Evolutionary conservation across 2,888 invertebrate species (phyloP).

Genomic region (Agrochola lychnidis): DNA sequence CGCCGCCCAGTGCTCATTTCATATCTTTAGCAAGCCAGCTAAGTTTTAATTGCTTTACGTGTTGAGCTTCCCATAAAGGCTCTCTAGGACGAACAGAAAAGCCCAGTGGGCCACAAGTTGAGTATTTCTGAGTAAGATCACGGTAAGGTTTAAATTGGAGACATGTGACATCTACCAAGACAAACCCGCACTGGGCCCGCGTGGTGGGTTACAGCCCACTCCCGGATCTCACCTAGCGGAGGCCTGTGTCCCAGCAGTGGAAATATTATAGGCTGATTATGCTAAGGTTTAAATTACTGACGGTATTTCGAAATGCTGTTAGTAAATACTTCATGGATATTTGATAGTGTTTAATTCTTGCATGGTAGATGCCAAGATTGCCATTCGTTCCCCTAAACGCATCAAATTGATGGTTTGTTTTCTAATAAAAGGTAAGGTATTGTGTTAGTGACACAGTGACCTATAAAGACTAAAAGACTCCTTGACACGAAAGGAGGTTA

Average conservation of each 20-base stretch:
- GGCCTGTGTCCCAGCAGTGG: too few relatives aligned
- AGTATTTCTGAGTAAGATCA: background rate
- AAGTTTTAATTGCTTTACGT: conserved; percentile 38
- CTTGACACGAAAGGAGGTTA: conserved; percentile 17
- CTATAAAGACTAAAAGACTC: conserved; percentile 28
- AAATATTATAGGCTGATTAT: too few relatives aligned
- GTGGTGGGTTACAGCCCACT: too few relatives aligned
- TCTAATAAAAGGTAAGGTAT: conserved; percentile 30
- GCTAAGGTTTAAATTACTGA: conserved; percentile 1
- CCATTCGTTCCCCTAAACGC: conserved; percentile 45
- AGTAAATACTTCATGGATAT: conserved; percentile 27
- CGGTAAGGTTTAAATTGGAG: too few relatives aligned
- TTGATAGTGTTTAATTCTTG: conserved; percentile 15
- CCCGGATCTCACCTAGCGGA: too few relatives aligned
- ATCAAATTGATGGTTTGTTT: conserved; percentile 37
- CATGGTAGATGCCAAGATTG: conserved; percentile 25
- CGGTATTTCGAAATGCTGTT: conserved; percentile 24
- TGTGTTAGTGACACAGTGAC: conserved; percentile 35
- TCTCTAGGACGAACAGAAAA: conserved; percentile 3
- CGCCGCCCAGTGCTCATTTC: background rate
- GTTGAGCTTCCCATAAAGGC: conserved; percentile 4
- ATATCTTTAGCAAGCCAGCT: conserved; percentile 3
- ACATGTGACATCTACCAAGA: too few relatives aligned
- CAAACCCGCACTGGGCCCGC: too few relatives aligned
- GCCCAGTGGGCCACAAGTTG: background rate